Evolutionary conservation across 2,113 vertebrate genomes (phyloP).

Genomic region (Peromyscus polionotus): DNA sequence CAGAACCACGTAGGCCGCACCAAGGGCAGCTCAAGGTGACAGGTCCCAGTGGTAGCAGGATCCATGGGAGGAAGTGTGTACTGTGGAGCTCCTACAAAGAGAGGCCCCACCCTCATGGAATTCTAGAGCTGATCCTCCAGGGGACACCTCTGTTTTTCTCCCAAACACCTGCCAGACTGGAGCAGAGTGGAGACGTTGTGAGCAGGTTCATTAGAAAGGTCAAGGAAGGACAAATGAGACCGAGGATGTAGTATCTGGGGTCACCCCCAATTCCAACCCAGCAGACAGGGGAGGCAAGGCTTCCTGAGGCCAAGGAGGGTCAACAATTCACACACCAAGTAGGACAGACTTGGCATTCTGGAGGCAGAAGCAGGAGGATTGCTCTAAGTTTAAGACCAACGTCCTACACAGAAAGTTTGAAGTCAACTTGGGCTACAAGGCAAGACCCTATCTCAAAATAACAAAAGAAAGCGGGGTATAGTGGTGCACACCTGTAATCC

Average conservation of each 20-base stretch:
- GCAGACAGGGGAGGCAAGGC: not conserved
- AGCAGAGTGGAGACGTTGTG: rapidly evolving
- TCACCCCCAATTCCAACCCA: not conserved
- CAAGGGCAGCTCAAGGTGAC: not conserved
- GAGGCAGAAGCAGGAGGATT: not conserved
- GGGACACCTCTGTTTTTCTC: not conserved
- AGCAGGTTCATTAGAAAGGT: not conserved
- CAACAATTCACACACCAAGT: not conserved
- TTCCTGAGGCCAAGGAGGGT: not conserved
- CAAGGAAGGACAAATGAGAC: not conserved
- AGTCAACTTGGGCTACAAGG: not conserved
- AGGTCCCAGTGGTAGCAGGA: not conserved
- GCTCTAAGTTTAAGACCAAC: not conserved
- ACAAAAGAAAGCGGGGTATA: not conserved
- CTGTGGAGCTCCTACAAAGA: not conserved
- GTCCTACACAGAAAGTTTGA: not conserved
- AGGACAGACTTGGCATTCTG: not conserved
- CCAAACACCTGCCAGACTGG: not conserved
- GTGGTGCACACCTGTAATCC: not conserved
- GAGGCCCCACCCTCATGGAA: not conserved
- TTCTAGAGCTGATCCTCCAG: not conserved
- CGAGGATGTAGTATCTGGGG: not conserved
- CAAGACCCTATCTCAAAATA: not conserved
- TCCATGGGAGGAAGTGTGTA: not conserved
- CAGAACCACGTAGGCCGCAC: not conserved